These are phyloP conservation scores for Slavum lentiscoides DNA, from an alignment of 2,888 invertebrate species.

Conservation along the genomic window DNA sequence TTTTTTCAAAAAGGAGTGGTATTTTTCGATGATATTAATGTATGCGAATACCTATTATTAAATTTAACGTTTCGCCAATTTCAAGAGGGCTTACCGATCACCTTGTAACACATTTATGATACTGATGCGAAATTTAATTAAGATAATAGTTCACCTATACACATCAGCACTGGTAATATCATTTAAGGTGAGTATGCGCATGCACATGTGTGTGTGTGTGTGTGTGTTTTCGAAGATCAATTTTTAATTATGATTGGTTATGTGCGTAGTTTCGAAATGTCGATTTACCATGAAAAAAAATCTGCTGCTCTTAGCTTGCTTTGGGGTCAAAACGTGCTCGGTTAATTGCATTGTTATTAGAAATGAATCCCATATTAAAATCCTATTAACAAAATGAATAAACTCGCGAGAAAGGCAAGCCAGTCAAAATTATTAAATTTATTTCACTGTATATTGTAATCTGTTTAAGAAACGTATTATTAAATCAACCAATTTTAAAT, in stretches of 20 bases:
- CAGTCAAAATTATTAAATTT: conserved; percentile 2
- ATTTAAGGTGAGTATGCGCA: background rate
- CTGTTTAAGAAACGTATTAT: conserved; percentile 12
- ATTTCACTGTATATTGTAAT: conserved; percentile 7
- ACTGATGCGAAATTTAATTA: conserved; percentile 45
- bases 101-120: conserved; percentile 46
- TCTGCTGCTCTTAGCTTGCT: conserved; percentile 41
- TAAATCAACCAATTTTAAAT: background rate
- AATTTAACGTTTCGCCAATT: conserved; percentile 44
- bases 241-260: conserved; percentile 39
- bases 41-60: conserved; percentile 1
- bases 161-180: background rate
- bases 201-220: too few species aligned
- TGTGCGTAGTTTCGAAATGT: conserved; percentile 20
- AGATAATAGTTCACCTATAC: conserved; percentile 26
- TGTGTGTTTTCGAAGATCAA: conserved; percentile 1
- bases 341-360: conserved; percentile 26
- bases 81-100: conserved; percentile 41
- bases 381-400: conserved; percentile 24
- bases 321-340: conserved; percentile 46
- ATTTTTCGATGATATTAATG: conserved; percentile 25
- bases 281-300: conserved; percentile 35
- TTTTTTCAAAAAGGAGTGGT: conserved; percentile 19
- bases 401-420: background rate
- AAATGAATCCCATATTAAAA: conserved; percentile 48